Base-by-base conservation (phyloP, 1,140 invertebrate genomes). In the Pomacea maculata region DNA sequence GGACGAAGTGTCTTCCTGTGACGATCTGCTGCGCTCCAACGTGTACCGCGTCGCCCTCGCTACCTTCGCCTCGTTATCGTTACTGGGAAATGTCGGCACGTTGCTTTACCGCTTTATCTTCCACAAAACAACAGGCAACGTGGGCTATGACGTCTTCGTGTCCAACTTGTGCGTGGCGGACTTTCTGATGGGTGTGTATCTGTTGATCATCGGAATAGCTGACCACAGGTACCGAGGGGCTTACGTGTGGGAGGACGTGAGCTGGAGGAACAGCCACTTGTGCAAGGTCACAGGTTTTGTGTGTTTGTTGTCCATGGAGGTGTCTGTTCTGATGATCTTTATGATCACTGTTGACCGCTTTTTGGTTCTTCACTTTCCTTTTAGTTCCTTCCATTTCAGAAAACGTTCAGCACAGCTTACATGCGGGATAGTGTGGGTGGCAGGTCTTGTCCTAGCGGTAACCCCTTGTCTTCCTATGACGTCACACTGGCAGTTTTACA, bases 111-210 rank as follows among this genome's bases (percentile, higher is more conserved):
- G 85, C 34, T 45, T 80, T 0, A 72, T 75, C 34, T 57, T 25
- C 4, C 68, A 63, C 57, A 79, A 81, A 34, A 68, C 29, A 11
- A 19, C 63, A 9, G 78, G 84, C 34, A 82, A 82, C 10, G 82
- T 82, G 54, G 81, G 83, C 19, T 82, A 82, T 64, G 75, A 81
- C 11, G 75, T 82, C 8, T 84, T 87, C 45, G 79, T 87, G 29
- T 73, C 84, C 7, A 84, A 86, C 80, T 71, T 89, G 17, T 82
- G 82, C 64, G n/a, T 85, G 11, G 84, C 86, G 21, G 88, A 89
- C 76, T 80, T 87, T 25, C n/a, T 87, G 14, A 89, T 88, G 87
- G 88, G 88, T 12, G 71, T 89, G 1, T 88, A 89, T 70, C 67
- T 89, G 63, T 78, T 85, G 17, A 85, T 88, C 17, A 88, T 89